These are phyloP conservation scores for Peromyscus melanophrys DNA, from an alignment of 2,797 vertebrate species.

Conservation along the genomic window DNA sequence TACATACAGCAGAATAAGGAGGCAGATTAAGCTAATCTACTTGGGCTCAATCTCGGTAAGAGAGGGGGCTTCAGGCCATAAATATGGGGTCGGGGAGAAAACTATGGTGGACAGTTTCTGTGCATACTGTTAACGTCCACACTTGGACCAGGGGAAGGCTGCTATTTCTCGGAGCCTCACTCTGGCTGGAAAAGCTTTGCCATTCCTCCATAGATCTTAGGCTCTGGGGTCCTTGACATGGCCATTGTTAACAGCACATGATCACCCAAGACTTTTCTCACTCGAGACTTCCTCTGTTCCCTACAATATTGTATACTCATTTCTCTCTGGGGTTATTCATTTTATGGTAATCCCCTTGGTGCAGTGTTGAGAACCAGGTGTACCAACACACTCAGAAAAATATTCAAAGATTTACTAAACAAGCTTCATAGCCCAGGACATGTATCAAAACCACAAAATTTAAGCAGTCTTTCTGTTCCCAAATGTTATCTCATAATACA, in stretches of 20 bases:
- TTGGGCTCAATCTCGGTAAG: background rate
- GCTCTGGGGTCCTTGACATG: too few species aligned
- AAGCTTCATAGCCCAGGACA: background rate
- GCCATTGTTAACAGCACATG: background rate
- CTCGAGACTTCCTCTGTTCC: background rate
- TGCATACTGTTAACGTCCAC: background rate
- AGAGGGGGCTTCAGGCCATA: background rate
- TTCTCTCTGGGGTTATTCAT: conserved; percentile 72
- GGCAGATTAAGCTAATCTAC: background rate
- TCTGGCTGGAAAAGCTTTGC: too few species aligned
- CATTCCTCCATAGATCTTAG: background rate
- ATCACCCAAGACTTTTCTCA: background rate
- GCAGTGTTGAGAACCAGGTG: background rate
- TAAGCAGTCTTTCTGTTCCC: background rate
- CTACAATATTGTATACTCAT: background rate
- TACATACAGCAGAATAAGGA: too few species aligned
- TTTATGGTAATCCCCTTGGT: conserved; percentile 75
- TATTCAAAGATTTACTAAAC: conserved; percentile 12
- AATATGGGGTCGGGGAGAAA: background rate
- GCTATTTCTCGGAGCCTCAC: background rate
- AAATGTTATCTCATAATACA: background rate
- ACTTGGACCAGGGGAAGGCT: background rate
- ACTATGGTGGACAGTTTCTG: too few species aligned
- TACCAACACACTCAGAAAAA: conserved; percentile 2
- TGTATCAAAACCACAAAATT: background rate